Evolutionary conservation across 2,888 invertebrate species (phyloP).

Genomic region (Agrotis ipsilon): DNA sequence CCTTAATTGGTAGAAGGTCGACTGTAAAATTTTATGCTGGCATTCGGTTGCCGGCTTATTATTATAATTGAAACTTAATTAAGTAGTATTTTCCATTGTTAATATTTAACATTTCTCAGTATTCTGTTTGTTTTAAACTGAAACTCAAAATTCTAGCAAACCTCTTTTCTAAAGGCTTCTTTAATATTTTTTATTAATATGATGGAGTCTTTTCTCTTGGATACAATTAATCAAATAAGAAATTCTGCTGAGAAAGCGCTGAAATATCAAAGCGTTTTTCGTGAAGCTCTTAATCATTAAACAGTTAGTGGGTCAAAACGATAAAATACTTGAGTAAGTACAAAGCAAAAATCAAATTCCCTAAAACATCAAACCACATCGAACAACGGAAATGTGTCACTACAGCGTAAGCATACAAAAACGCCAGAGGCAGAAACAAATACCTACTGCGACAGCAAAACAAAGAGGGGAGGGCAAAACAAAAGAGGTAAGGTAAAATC

Average conservation of each 20-base stretch:
- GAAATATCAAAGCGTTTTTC: not conserved
- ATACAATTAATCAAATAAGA: not conserved
- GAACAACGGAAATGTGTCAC: slow-evolving; percentile 30
- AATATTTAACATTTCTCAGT: not conserved
- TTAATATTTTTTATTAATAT: not conserved
- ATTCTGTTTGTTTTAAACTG: not conserved
- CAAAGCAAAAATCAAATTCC: slow-evolving; percentile 9
- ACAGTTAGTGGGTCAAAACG: not conserved
- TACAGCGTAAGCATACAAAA: slow-evolving; percentile 31
- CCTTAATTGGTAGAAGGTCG: not conserved
- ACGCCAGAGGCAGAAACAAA: slow-evolving; percentile 48
- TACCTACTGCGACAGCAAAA: slow-evolving; percentile 36
- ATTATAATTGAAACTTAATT: slow-evolving; percentile 7
- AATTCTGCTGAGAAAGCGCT: not conserved
- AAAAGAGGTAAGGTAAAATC: slow-evolving; percentile 57
- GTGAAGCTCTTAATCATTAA: not conserved
- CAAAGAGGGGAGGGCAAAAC: slow-evolving; percentile 39
- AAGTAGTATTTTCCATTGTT: not conserved
- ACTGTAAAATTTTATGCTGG: not conserved
- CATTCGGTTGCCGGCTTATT: not conserved
- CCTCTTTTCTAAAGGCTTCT: too few species aligned
- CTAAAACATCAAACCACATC: slow-evolving; percentile 8
- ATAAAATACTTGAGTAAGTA: not conserved
- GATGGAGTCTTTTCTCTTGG: not conserved
- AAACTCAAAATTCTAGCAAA: not conserved